Evolutionary conservation across 2,797 vertebrate genomes (phyloP).

Genomic region (Vireo griseus): DNA sequence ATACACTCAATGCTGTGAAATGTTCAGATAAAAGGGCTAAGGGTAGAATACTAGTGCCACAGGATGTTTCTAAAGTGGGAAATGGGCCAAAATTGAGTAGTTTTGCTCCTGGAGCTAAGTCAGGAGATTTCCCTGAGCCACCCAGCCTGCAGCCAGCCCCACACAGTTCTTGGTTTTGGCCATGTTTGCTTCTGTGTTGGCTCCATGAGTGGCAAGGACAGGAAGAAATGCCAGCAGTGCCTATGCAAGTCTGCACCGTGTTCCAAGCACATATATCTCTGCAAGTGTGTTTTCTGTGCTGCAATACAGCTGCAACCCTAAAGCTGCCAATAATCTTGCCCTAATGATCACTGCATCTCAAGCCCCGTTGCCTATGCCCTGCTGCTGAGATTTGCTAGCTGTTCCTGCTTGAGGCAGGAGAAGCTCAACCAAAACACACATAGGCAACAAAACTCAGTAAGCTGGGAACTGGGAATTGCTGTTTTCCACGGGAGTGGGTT

Average conservation of each 20-base stretch:
- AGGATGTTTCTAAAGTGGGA: neutral
- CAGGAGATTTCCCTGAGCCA: neutral
- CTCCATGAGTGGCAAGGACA: neutral
- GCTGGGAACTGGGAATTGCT: neutral
- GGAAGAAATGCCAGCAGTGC: neutral
- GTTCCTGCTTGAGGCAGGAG: neutral
- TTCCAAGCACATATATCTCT: fast-evolving
- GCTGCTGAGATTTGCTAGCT: neutral
- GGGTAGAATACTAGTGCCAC: neutral
- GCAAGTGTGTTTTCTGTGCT: neutral
- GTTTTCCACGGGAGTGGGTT: neutral
- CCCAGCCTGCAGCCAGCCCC: neutral
- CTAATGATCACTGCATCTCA: neutral
- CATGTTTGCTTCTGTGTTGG: neutral
- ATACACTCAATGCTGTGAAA: neutral
- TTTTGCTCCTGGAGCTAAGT: neutral
- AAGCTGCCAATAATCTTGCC: neutral
- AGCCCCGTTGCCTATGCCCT: neutral
- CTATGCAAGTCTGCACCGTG: neutral
- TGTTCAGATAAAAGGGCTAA: neutral
- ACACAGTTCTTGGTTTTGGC: fast-evolving
- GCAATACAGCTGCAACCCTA: neutral
- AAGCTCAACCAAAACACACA: neutral
- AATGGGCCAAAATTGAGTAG: neutral
- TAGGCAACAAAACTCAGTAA: neutral